Conservation (phyloP, 2,797 vertebrate genomes). For the Typhlichthys eigenmanni region DNA sequence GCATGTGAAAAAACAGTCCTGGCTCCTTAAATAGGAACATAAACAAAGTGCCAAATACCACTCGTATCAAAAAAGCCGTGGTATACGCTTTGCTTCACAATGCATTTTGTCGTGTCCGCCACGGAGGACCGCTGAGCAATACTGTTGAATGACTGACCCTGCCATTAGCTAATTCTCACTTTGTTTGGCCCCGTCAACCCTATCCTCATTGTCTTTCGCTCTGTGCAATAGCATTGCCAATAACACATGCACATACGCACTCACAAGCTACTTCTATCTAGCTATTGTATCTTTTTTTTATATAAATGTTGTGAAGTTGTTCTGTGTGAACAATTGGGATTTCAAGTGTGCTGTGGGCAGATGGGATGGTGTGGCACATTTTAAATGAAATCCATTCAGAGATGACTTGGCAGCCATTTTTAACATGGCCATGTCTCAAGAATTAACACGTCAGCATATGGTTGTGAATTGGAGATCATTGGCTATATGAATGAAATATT, state of each 20-base stretch:
- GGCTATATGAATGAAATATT: slow-evolving; percentile 34
- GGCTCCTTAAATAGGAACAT: too few species aligned
- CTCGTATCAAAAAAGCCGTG: too few species aligned
- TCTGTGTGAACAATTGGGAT: background rate
- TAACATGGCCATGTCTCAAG: slow-evolving; percentile 55
- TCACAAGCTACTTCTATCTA: background rate
- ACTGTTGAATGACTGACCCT: too few species aligned
- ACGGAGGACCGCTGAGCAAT: too few species aligned
- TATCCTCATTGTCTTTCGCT: background rate
- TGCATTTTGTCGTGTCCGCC: too few species aligned
- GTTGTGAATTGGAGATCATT: slow-evolving; percentile 39
- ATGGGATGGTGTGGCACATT: slow-evolving; percentile 49
- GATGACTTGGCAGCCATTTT: slow-evolving; percentile 58
- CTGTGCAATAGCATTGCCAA: too few species aligned
- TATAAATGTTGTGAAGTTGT: slow-evolving; percentile 2
- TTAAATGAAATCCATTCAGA: slow-evolving; percentile 62
- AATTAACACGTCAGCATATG: slow-evolving; percentile 60
- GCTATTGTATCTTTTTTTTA: too few species aligned
- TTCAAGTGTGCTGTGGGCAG: slow-evolving; percentile 32
- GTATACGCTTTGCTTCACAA: too few species aligned
- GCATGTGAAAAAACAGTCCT: too few species aligned
- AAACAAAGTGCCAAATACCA: too few species aligned
- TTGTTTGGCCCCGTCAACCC: background rate
- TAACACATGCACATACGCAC: too few species aligned
- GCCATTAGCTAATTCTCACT: slow-evolving; percentile 1